phyloP scores from a whole-genome alignment of 1,140 invertebrate species.

The Bombus polaris region DNA sequence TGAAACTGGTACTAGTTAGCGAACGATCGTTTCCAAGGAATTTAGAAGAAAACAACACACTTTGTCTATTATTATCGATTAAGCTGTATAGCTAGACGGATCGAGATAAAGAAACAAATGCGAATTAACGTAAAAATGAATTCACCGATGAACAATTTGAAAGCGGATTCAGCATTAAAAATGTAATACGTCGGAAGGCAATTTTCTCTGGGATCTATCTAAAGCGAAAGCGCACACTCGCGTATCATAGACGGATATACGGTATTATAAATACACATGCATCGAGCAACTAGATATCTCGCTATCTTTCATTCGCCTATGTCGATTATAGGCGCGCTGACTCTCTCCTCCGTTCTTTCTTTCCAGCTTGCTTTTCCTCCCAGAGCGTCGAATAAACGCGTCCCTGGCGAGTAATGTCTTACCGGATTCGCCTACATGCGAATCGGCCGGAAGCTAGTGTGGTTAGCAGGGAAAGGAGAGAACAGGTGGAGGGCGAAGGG shows the following conservation, averaged over 20 bases:
- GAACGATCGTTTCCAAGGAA: too few species aligned
- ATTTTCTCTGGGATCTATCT: neutral
- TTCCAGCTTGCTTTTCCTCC: conserved; percentile 10
- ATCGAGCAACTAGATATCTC: conserved; percentile 14
- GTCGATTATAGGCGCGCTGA: conserved; percentile 53
- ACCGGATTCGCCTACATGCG: conserved; percentile 69
- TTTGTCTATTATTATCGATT: too few species aligned
- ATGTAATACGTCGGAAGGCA: neutral
- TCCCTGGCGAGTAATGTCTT: conserved; percentile 79
- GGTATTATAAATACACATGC: neutral
- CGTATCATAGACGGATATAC: neutral
- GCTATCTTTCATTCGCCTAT: conserved; percentile 43
- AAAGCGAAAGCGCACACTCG: conserved; percentile 15
- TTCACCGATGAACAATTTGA: neutral
- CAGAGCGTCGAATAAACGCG: conserved; percentile 67
- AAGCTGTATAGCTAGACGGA: too few species aligned
- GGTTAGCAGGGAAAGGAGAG: conserved; percentile 20
- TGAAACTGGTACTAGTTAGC: too few species aligned
- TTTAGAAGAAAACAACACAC: too few species aligned
- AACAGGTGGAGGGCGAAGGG: conserved; percentile 24
- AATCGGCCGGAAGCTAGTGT: conserved; percentile 64
- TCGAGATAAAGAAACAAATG: too few species aligned
- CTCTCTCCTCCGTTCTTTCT: conserved; percentile 13
- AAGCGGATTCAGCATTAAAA: neutral
- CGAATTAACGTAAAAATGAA: neutral